A percentile compares a stretch with the other conserved stretches of the same genome.
Evolutionary conservation across 2,113 vertebrate genomes (phyloP).

Genomic region (Potamarius usumacintae): DNA sequence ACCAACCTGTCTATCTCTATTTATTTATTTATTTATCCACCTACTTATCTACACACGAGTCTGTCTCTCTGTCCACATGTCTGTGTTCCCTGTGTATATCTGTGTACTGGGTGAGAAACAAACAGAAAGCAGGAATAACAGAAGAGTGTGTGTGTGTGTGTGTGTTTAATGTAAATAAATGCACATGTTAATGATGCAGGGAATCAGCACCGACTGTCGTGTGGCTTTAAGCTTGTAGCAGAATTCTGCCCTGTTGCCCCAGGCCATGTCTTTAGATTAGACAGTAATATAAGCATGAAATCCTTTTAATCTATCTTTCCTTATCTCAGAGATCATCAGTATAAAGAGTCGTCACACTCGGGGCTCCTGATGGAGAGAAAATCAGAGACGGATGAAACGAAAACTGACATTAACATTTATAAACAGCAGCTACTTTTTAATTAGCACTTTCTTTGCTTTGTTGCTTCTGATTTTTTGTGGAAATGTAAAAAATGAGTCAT

Average conservation of each 20-base stretch:
- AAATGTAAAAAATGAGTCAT: background rate
- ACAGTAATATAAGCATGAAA: background rate
- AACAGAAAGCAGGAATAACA: background rate
- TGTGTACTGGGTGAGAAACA: background rate
- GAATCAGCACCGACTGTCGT: background rate
- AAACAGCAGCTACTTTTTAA: background rate
- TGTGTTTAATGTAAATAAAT: background rate
- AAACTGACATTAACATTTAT: background rate
- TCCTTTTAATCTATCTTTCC: background rate
- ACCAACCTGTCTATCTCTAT: background rate
- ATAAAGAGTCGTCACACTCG: background rate
- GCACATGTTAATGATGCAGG: background rate
- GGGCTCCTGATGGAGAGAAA: background rate
- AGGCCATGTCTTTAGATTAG: background rate
- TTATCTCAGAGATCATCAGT: background rate
- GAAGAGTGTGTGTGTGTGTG: background rate
- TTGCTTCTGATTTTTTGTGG: background rate
- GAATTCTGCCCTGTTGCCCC: background rate
- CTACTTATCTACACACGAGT: background rate
- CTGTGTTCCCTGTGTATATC: background rate
- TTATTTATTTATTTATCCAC: background rate
- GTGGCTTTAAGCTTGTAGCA: background rate
- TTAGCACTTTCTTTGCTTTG: background rate
- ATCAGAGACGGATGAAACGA: background rate
- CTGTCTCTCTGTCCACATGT: background rate